A percentile compares a stretch with the other conserved stretches of the same genome.
Conservation (phyloP, 2,797 vertebrate species). For the Mormyrops boulengeri region DNA sequence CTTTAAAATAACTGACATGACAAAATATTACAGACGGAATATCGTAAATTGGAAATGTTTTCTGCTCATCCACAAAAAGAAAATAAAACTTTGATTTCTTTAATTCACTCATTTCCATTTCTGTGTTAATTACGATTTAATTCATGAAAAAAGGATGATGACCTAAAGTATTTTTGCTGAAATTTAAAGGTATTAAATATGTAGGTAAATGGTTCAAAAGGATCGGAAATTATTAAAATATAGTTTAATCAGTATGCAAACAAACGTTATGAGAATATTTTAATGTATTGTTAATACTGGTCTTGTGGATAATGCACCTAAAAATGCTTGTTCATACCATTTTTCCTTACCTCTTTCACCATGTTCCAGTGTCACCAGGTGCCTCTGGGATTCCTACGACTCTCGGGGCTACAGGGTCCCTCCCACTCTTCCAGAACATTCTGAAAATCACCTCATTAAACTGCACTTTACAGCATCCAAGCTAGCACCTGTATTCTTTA, state of each 20-base stretch:
- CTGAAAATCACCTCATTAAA: background rate
- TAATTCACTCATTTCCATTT: background rate
- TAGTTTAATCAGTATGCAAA: background rate
- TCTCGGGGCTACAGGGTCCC: background rate
- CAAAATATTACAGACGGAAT: background rate
- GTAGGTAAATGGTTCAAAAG: background rate
- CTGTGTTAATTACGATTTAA: background rate
- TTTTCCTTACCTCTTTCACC: background rate
- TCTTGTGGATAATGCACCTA: background rate
- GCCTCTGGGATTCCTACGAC: background rate
- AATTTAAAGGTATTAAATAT: background rate
- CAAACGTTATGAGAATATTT: background rate
- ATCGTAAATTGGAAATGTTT: background rate
- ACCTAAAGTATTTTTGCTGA: background rate
- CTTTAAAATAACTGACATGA: background rate
- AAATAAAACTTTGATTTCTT: background rate
- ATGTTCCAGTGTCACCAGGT: background rate
- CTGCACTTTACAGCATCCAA: background rate
- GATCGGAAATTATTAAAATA: background rate
- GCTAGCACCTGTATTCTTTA: background rate
- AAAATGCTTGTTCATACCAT: background rate
- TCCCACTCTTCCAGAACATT: background rate
- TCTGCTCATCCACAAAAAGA: background rate
- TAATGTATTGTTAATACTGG: background rate
- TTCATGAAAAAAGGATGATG: background rate